Base-by-base conservation (phyloP, 2,797 vertebrate genomes). In the Sebastes paucispinis region DNA sequence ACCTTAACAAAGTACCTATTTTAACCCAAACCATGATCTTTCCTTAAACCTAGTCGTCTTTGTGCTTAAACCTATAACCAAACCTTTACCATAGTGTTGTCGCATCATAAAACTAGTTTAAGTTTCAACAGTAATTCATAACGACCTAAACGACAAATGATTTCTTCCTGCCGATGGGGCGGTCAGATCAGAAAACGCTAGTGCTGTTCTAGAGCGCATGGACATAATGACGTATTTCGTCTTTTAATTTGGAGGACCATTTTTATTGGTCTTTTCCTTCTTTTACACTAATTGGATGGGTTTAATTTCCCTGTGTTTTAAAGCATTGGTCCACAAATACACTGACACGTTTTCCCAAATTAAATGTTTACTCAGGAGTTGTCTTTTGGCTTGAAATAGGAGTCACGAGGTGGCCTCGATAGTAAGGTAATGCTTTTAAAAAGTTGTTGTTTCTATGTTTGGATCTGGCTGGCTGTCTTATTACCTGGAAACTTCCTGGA, bases 401-500 rank as follows among this genome's bases (percentile, higher is more conserved):
- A 67, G 39, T 74, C 66, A 60, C 31, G 9, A 9, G 20, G 31
- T 72, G 73, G 25, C 69, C 66, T 70, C 55, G 36, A 52, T 18
- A 65, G 32, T 18, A 13, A 66, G 50, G 78, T 75, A 22, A 71
- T 22, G 78, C 72, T 83, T 73, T 73, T 24, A 65, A 79, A 88
- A 88, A 81, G 55, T 75, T 75, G 12, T 22, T 65, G 54, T 77
- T 62, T 14, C 27, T 34, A 4, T 72, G 64, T 75, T 74, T 82
- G 32, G 70, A 81, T 80, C 18, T 47, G 66, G 73, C 39, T 64
- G 68, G 47, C 81, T 80, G 80, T 77, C 73, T 65, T 75, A 86
- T 88, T 87, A 77, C 32, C 73, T 27, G 54, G 73, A 68, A 90
- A 86, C 75, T 67, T 90, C 67, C 81, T 22, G 63, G 62, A 83